These are phyloP conservation scores for Incurvaria masculella DNA, from an alignment of 2,888 invertebrate species.

Conservation along the genomic window DNA sequence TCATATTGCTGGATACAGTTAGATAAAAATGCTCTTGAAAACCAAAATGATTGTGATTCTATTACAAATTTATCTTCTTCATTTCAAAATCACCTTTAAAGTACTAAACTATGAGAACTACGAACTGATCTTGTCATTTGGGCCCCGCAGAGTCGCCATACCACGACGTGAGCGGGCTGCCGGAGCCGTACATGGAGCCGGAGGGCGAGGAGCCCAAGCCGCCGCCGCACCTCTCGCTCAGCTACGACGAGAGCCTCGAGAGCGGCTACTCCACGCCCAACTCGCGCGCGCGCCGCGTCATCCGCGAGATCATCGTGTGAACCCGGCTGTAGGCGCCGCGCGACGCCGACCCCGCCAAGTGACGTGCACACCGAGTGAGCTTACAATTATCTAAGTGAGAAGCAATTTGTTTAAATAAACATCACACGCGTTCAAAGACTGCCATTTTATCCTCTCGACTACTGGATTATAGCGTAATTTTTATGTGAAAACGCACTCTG, in stretches of 20 bases:
- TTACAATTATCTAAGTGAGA: not conserved
- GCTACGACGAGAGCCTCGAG: conserved; percentile 91
- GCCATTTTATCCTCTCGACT: not conserved
- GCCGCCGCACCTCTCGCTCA: conserved; percentile 81
- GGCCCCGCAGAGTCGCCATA: conserved; percentile 79
- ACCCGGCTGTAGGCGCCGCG: conserved; percentile 13
- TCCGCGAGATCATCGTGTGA: conserved; percentile 92
- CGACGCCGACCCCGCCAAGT: too few relatives aligned
- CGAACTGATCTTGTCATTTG: too few relatives aligned
- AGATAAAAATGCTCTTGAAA: too few relatives aligned
- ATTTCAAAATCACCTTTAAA: too few relatives aligned
- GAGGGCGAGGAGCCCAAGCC: conserved; percentile 78
- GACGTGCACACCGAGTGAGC: too few relatives aligned
- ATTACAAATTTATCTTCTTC: too few relatives aligned
- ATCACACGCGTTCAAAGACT: not conserved
- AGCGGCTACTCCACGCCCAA: conserved; percentile 94
- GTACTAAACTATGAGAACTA: too few relatives aligned
- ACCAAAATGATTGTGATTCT: too few relatives aligned
- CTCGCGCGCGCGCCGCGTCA: conserved; percentile 87
- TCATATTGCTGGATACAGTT: too few relatives aligned
- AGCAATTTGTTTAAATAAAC: not conserved
- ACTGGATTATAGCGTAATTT: not conserved
- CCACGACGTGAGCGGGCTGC: conserved; percentile 90
- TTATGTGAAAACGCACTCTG: too few relatives aligned
- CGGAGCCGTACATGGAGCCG: conserved; percentile 82